phyloP scores from a whole-genome alignment of 2,888 invertebrate species.

The Matsumyia berberina region DNA sequence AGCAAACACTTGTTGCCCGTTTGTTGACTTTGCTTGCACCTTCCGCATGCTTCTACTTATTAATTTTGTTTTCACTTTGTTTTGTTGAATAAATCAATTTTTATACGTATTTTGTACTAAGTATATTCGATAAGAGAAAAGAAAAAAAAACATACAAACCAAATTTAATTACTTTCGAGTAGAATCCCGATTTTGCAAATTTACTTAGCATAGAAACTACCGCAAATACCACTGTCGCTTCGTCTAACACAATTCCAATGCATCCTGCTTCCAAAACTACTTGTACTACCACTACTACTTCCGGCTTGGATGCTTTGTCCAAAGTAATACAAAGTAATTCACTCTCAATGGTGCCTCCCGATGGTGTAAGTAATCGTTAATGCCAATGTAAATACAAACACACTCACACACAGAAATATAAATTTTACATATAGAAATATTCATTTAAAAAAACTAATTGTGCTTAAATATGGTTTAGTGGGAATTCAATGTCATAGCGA shows the following conservation, averaged over 20 bases:
- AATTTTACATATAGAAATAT: background rate
- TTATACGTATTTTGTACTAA: background rate
- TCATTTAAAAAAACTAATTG: conserved; percentile 12
- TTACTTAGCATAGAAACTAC: conserved; percentile 72
- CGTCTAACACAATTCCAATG: conserved; percentile 70
- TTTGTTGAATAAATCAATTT: conserved; percentile 1
- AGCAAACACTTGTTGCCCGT: too few relatives aligned
- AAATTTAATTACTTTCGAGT: conserved; percentile 72
- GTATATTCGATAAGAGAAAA: conserved; percentile 19
- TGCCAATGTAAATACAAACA: conserved; percentile 47
- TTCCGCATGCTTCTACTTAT: conserved; percentile 11
- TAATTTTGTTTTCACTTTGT: conserved; percentile 6
- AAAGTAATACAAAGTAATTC: conserved; percentile 62
- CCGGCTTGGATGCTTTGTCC: conserved; percentile 59
- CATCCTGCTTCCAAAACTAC: conserved; percentile 66
- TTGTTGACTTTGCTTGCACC: conserved; percentile 6
- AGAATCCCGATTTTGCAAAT: conserved; percentile 69
- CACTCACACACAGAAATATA: conserved; percentile 1
- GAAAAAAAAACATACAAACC: conserved; percentile 40
- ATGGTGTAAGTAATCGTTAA: conserved; percentile 71
- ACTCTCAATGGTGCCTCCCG: conserved; percentile 52
- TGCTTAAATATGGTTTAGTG: conserved; percentile 59
- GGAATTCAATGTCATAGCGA: conserved; percentile 33
- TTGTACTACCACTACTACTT: conserved; percentile 50
- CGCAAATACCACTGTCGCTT: conserved; percentile 61